Evolutionary conservation across 35 echinoderm and acorn worm genomes (phyloP), one percentile per base, ranked within the genome.

Genomic region (Heliocidaris erythrogramma): DNA sequence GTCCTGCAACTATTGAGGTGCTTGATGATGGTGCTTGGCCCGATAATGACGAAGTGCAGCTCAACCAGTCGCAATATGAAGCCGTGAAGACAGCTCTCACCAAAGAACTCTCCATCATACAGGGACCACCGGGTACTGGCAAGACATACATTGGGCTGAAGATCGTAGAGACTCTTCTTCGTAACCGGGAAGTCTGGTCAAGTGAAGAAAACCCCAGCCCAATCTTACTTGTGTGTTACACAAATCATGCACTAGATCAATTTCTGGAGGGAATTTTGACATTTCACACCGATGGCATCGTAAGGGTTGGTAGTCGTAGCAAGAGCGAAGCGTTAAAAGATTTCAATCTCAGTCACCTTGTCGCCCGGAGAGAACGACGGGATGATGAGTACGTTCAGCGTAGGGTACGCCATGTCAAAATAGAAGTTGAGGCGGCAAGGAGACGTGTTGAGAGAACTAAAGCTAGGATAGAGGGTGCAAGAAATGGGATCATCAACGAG

Each of bases 61-160:
- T 97, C 30, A 95, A 98, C 84, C 93, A 94, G 13, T 99, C 98
- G 31, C 98, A 99, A 86, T 31, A 96, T 30, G 85, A 59, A 30
- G 98, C 98, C 48, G 87, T 94, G 6, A 94, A 99, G 50, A 69
- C 96, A 18, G 98, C 98, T 30, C 91, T 99, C 7, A 96, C 95
- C 10, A 94, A 94, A 24, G 95, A 97, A 49, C 31, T 99, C 9
- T 95, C 94, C 27, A 42, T 99, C 30, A 99, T 99, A 48, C 98
- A 99, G 94, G 98, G 98, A 16, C 98, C 98, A n/a, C 98, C 98
- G 24, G 98, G 98, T 48, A 99, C 98, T 24, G 98, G 97, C 18
- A 99, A 99, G 91, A 99, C 98, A 10, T 97, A 96, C 47, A 93
- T 99, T 94, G 98, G 98, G 17, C 93, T 99, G 17, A 97, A 96